Base-by-base conservation (phyloP, 2,797 vertebrate genomes). In the Helicolenus hilgendorfi region DNA sequence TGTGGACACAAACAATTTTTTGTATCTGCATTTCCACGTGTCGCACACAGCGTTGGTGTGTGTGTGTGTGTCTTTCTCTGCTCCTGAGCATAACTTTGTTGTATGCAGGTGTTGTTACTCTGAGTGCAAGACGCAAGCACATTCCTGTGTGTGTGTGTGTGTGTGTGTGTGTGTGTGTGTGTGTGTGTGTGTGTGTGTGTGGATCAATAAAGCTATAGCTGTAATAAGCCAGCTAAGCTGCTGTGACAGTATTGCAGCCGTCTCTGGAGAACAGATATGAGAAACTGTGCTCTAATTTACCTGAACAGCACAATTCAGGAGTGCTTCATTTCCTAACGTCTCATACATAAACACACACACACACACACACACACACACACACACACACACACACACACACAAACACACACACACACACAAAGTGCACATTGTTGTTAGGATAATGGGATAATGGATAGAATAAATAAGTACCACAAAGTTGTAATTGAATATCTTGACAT, bases 201-300 rank as follows among this genome's bases (percentile, higher is more conserved):
- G 85, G 78, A 96, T 96, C 95, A 93, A 96, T 96, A 96, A 93
- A 83, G 87, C 92, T 79, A 90, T 92, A 89, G 86, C 85, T 90
- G 88, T 94, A 95, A 95, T 95, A 95, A 94, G 92, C 90, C 78
- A 70, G 84, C 88, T 45, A 49, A 86, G 89, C 92, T 88, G 53
- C 81, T 85, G 89, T 94, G 94, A 95, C 94, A 93, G 87, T 90
- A 92, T 92, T 92, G 88, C 84, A 78, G 85, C 41, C 63, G 63
- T 80, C 94, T 90, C 94, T 31, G 45, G 94, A 92, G 92, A 89
- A 74, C 77, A 78, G 74, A 85, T 79, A 89, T 89, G 90, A 91
- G 78, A 89, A 92, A 89, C 74, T 72, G 81, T 86, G 85, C 77
- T 83, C 85, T 91, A 94, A 95, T 94, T 92, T 92, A 92, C 83